Percentiles rank a stretch among this genome's conserved stretches.
Conservation (phyloP, 2,888 invertebrate species). For the Drosophila diplacantha region DNA sequence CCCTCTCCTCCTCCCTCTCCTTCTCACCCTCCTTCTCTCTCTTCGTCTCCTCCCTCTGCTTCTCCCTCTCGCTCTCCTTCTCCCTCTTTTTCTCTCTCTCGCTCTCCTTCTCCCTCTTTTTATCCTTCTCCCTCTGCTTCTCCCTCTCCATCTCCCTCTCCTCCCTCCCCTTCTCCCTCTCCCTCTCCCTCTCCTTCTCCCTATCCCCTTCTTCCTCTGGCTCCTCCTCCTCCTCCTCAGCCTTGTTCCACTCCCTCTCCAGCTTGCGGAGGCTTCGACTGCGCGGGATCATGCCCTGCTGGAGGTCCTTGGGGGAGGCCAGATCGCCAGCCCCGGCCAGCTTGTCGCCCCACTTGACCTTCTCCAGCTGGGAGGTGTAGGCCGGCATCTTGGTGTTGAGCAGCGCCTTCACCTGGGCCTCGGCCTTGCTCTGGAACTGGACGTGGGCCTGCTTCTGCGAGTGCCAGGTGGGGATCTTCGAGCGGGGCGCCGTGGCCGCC, state of each 20-base stretch:
- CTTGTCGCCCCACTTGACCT: conserved; percentile 12
- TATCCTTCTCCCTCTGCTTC: no score
- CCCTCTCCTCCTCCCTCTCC: background rate
- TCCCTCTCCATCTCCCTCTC: no score
- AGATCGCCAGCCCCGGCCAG: background rate
- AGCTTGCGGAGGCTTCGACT: background rate
- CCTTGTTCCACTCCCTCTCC: background rate
- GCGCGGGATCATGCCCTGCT: background rate
- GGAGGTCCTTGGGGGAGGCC: background rate
- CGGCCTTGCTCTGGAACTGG: conserved; percentile 12
- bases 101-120: no score
- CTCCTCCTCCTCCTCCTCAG: background rate
- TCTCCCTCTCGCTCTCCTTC: background rate
- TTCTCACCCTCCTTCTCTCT: background rate
- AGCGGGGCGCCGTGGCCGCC: conserved; percentile 37
- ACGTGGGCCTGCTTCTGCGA: conserved; percentile 10
- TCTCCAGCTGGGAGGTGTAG: conserved; percentile 9
- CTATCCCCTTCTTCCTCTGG: background rate
- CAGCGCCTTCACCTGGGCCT: conserved; percentile 15
- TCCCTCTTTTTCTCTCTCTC: no score
- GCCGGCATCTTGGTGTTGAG: conserved; percentile 6
- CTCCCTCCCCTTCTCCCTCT: background rate
- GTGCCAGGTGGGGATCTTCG: conserved; percentile 35
- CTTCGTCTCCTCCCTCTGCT: background rate
- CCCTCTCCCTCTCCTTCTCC: background rate